A percentile compares a stretch with the other conserved stretches of the same genome.
These are phyloP conservation scores for Phasia obesa DNA, from an alignment of 2,888 invertebrate genomes.

Conservation along the genomic window DNA sequence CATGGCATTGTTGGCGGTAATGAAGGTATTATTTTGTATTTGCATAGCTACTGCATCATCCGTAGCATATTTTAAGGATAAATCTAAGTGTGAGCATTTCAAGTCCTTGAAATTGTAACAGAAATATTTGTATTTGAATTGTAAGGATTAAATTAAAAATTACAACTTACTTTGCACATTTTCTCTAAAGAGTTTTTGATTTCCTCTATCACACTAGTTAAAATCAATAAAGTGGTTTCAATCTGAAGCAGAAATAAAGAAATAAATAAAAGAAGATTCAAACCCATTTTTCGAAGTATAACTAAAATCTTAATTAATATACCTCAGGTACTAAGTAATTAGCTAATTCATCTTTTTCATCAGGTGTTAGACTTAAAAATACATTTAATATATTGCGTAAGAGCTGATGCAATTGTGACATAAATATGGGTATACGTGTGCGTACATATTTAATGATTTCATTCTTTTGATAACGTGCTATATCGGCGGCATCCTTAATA, in stretches of 20 bases:
- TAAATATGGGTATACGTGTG: conserved; percentile 86
- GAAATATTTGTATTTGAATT: background rate
- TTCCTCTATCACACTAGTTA: conserved; percentile 85
- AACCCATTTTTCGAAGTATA: background rate
- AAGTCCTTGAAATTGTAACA: conserved; percentile 75
- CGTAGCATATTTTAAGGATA: conserved; percentile 74
- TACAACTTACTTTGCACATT: conserved; percentile 83
- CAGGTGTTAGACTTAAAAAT: conserved; percentile 84
- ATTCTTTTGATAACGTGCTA: conserved; percentile 86
- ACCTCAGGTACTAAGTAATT: conserved; percentile 87
- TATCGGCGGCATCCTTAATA: conserved; percentile 85
- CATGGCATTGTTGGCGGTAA: conserved; percentile 71
- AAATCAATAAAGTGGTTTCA: conserved; percentile 85
- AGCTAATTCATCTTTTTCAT: conserved; percentile 86
- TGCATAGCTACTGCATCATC: conserved; percentile 76
- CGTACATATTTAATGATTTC: conserved; percentile 87
- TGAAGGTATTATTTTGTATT: conserved; percentile 74
- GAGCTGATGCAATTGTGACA: conserved; percentile 85
- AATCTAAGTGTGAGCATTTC: conserved; percentile 79
- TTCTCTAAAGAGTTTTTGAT: conserved; percentile 85
- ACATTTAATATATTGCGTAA: conserved; percentile 85
- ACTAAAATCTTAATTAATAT: conserved; percentile 57
- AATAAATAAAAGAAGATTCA: background rate
- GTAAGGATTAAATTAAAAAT: background rate
- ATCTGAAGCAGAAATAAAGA: conserved; percentile 82